Evolutionary conservation across 2,888 invertebrate genomes (phyloP), one percentile per base, ranked within the genome.

Genomic region (Hydrotaea cyrtoneurina): DNA sequence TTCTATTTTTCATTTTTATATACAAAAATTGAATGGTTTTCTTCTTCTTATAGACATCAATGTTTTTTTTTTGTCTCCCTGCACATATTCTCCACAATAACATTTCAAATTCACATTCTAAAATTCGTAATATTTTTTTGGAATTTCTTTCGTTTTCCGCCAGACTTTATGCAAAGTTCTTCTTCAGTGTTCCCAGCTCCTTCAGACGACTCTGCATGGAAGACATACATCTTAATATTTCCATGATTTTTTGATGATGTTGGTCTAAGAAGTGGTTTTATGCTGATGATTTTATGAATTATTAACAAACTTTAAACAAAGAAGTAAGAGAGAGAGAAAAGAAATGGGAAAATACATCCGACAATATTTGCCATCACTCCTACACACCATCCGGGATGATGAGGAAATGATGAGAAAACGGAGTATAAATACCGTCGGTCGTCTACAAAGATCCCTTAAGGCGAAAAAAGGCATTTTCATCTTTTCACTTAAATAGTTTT

Each of bases 231-330:
- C 73, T 79, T 80, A 74, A 82, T 80, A 85, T 69, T 21, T 74
- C 71, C 46, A 82, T 79, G 82, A 82, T 85, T 85, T 77, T 80
- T 85, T 82, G 79, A 85, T 85, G 79, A 79, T 85, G 85, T 82
- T 80, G 64, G 79, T 71, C 82, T 80, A 85, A 85, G 82, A 82
- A 80, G 85, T 80, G 85, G 85, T 85, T 85, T 85, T 85, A 82
- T 85, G 85, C 85, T 85, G 82, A 85, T 85, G 82, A 85, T 82
- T 82, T 82, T 80, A 85, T 85, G 74, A 85, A 85, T 85, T 85
- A 85, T 82, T 85, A 85, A 85, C 79, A 62, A 85, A 77, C 79
- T 23, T 69, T 69, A 43, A 57, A 79, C 64, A 46, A 31, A 13
- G 17, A 36, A 46, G 31, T 66, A 66, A 31, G 69, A 23, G 23